Conservation (phyloP, 2,888 invertebrate species). For the Ecdyonurus torrentis region DNA sequence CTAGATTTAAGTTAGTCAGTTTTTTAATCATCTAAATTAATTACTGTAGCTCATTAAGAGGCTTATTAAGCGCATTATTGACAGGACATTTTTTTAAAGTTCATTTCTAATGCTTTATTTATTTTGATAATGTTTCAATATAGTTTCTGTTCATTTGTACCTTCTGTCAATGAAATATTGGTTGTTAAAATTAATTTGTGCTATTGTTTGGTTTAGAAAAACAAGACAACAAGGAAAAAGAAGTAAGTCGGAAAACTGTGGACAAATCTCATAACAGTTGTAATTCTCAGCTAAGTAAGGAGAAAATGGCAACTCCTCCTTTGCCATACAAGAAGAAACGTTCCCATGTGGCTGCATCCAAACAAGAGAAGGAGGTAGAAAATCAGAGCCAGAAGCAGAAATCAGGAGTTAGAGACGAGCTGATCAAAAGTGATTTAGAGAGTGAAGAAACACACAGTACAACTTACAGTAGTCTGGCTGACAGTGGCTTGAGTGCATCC, state of each 20-base stretch:
- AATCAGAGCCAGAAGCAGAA: constrained; percentile 20
- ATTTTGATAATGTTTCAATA: too few relatives aligned
- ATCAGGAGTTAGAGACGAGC: background rate
- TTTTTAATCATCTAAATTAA: too few relatives aligned
- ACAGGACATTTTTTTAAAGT: too few relatives aligned
- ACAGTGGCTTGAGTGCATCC: constrained; percentile 6
- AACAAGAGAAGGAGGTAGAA: constrained; percentile 22
- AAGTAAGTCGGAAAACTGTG: background rate
- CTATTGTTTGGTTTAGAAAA: constrained; percentile 16
- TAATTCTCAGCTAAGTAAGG: constrained; percentile 5
- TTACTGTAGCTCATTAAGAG: too few relatives aligned
- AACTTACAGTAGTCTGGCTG: background rate
- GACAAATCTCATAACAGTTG: background rate
- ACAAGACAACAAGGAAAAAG: constrained; percentile 17
- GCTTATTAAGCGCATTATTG: too few relatives aligned
- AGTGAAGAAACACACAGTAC: background rate
- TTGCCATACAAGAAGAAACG: constrained; percentile 18
- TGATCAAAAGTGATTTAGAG: background rate
- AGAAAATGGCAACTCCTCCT: constrained; percentile 17
- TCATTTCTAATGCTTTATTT: too few relatives aligned
- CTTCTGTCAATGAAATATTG: too few relatives aligned
- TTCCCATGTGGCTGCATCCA: constrained; percentile 17
- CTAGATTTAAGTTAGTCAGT: too few relatives aligned
- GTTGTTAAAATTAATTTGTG: too few relatives aligned
- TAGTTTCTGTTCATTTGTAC: too few relatives aligned